phyloP scores from a whole-genome alignment of 2,113 vertebrate species.

The Sterrhoptilus dennistouni region DNA sequence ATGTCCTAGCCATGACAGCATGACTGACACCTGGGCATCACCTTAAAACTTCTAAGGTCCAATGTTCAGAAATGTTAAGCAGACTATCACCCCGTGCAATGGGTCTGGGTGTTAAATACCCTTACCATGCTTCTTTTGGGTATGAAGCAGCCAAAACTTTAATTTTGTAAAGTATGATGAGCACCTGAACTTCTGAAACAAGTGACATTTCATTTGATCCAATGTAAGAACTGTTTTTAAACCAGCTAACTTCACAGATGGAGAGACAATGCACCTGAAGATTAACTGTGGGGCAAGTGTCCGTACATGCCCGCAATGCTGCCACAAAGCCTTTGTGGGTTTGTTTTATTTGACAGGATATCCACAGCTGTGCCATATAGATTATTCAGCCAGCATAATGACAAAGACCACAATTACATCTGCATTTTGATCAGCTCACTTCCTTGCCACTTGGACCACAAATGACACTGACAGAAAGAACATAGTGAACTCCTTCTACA shows the following conservation, averaged over 20 bases:
- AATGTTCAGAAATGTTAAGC: neutral
- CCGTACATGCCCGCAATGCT: fast-evolving
- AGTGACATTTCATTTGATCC: neutral
- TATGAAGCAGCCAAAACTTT: neutral
- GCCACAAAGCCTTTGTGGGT: neutral
- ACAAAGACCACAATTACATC: neutral
- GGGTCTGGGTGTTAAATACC: neutral
- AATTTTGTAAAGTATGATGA: neutral
- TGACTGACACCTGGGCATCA: neutral
- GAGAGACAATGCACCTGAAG: neutral
- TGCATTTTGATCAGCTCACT: neutral
- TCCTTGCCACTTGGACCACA: neutral
- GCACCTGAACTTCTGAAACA: neutral
- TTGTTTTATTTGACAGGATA: neutral
- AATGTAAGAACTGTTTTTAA: neutral
- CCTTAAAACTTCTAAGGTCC: neutral
- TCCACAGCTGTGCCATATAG: neutral
- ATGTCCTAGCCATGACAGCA: neutral
- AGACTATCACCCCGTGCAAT: neutral
- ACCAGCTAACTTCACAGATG: neutral
- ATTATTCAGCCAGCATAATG: neutral
- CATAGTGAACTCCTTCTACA: neutral
- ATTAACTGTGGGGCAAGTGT: neutral
- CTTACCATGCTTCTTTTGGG: neutral
- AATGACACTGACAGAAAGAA: neutral